Percentiles rank a stretch among this genome's conserved stretches.
Evolutionary conservation across 2,113 vertebrate genomes (phyloP).

Genomic region (western clawed frog (Xenopus tropicalis)): DNA sequence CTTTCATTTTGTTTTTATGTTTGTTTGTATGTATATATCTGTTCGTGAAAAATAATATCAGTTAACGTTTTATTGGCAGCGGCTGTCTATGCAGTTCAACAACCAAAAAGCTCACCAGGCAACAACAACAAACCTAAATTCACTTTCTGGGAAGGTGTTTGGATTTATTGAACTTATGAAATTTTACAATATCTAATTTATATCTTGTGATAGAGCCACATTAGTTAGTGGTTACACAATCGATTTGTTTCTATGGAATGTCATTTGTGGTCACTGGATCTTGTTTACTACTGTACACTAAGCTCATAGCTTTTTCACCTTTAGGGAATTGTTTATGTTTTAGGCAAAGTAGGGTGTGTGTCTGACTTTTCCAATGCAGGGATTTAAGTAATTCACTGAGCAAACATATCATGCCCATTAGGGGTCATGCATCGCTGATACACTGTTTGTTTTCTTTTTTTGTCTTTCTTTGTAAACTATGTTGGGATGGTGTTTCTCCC

Average conservation of each 20-base stretch:
- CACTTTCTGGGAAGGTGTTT: no score
- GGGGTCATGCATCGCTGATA: conserved; percentile 1
- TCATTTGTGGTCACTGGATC: background rate
- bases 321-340: no score
- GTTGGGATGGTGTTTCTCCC: conserved; percentile 39
- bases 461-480: no score
- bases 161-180: no score
- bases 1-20: conserved; percentile 10
- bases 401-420: background rate
- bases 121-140: no score
- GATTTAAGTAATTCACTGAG: no score
- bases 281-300: background rate
- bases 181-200: no score
- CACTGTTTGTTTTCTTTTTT: conserved; percentile 29
- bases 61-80: background rate
- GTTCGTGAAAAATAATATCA: no score
- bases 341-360: conserved; percentile 43
- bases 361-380: conserved; percentile 15
- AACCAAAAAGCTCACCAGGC: conserved; percentile 1
- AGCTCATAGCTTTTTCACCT: no score
- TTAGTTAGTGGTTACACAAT: background rate
- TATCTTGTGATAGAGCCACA: background rate
- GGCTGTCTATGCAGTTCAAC: background rate
- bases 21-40: no score
- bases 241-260: background rate